phyloP scores from a whole-genome alignment of 2,888 invertebrate genomes.

The Chironomus tentans region DNA sequence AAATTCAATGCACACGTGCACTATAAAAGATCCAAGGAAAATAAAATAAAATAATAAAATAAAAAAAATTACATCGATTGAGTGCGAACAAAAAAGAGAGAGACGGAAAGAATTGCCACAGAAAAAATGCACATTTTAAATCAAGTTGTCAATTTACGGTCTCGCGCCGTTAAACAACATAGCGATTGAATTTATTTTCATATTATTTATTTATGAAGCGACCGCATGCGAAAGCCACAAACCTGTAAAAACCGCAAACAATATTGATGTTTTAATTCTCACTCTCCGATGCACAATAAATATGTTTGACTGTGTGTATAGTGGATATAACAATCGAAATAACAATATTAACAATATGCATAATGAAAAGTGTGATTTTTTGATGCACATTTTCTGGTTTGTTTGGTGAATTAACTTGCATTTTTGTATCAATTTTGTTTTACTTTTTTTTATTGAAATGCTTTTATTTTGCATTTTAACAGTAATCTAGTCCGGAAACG shows the following conservation, averaged over 20 bases:
- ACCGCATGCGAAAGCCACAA: background rate
- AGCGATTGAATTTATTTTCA: background rate
- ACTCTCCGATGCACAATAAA: background rate
- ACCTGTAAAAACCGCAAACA: slow-evolving; percentile 19
- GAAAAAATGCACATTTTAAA: background rate
- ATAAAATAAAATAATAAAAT: no score
- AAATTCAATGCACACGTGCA: no score
- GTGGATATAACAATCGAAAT: background rate
- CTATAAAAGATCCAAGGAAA: no score
- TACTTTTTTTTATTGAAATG: no score
- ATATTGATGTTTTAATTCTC: slow-evolving; percentile 18
- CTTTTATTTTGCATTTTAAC: no score
- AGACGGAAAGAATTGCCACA: background rate
- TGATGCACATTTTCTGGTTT: background rate
- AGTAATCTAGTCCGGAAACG: no score
- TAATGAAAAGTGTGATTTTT: slow-evolving; percentile 20
- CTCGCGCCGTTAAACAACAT: background rate
- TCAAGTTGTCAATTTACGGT: background rate
- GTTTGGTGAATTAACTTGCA: background rate
- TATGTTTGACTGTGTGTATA: background rate
- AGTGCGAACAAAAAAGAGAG: background rate
- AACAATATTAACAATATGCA: background rate
- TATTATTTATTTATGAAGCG: background rate
- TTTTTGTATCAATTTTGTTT: no score
- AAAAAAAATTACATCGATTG: no score